Evolutionary conservation across 2,797 vertebrate species (phyloP), one percentile per base, ranked within the genome.

Genomic region (Pogonophryne albipinna): DNA sequence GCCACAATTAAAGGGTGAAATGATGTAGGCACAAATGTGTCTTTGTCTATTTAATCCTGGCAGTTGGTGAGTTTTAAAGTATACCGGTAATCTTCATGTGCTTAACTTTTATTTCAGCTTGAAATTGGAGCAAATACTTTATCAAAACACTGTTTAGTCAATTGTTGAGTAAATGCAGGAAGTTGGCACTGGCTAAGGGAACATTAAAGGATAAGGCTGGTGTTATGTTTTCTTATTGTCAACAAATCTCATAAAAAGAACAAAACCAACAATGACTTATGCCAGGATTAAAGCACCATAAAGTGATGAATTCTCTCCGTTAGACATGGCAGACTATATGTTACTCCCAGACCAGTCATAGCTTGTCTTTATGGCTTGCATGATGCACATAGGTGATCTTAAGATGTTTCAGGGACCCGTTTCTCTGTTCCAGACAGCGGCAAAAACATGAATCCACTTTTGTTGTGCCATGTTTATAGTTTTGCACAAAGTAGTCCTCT

Each of bases 1-100:
- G 55, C 1, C 8, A 38, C 60, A 80, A 79, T 62, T 3, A 78
- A 73, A 78, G 85, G 60, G 31, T 44, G 27, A 46, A 9, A 23
- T 15, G 11, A 42, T 59, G 46, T 42, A 13, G 60, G 52, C 44
- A 23, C 6, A 5, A 9, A 16, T 6, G 16, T 47, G 11, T 27
- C 23, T 60, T 53, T 41, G 23, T 57, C 76, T 55, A 62, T 23
- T 78, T 14, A 41, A 9, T 65, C 50, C 8, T 45, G 14, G 46
- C 20, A 55, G 34, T 9, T 42, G 31, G 19, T 41, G 3, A 46
- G 45, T 65, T 75, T 66, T 60, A 45, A 79, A 66, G 45, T 42
- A 23, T 17, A 4, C 6, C 9, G 6, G 15, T 53, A 10, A 12
- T 44, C 13, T 44, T 2, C n/a, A 27, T 59, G 55, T 44, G 6